Conservation (phyloP, 2,797 vertebrate genomes). For the Octomys mimax region DNA sequence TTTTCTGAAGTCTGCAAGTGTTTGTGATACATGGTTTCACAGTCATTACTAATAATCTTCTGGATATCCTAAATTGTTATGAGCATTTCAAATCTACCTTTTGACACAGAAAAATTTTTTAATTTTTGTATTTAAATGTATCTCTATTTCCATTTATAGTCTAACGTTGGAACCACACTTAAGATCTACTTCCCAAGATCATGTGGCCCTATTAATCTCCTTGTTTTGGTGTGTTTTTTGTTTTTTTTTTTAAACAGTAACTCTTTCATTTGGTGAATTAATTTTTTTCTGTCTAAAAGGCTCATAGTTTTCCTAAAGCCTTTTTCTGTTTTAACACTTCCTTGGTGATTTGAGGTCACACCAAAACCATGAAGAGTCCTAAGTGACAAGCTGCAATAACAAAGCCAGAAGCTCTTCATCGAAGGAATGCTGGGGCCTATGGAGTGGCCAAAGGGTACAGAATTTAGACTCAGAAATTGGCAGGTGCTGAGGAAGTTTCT, state of each 20-base stretch:
- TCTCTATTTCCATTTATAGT: neutral
- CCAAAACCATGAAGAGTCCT: neutral
- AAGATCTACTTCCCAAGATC: neutral
- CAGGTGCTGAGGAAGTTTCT: neutral
- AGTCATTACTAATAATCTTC: neutral
- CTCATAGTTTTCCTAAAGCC: neutral
- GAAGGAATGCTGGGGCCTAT: neutral
- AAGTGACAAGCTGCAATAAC: neutral
- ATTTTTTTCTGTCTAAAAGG: neutral
- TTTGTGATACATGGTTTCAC: neutral
- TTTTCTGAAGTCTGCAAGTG: neutral
- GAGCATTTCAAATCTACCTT: slow-evolving; percentile 20
- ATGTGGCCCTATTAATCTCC: neutral
- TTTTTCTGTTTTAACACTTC: neutral
- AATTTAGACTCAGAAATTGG: neutral
- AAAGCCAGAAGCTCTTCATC: neutral
- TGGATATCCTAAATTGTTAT: neutral
- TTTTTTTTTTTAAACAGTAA: neutral
- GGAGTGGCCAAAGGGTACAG: neutral
- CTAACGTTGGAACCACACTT: neutral
- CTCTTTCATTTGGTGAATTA: neutral
- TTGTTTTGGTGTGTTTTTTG: neutral
- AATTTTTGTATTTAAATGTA: neutral
- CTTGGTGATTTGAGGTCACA: neutral
- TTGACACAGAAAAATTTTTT: neutral